Evolutionary conservation across 2,888 invertebrate species (phyloP), one percentile per base, ranked within the genome.

Genomic region (Luffia ferchaultella): DNA sequence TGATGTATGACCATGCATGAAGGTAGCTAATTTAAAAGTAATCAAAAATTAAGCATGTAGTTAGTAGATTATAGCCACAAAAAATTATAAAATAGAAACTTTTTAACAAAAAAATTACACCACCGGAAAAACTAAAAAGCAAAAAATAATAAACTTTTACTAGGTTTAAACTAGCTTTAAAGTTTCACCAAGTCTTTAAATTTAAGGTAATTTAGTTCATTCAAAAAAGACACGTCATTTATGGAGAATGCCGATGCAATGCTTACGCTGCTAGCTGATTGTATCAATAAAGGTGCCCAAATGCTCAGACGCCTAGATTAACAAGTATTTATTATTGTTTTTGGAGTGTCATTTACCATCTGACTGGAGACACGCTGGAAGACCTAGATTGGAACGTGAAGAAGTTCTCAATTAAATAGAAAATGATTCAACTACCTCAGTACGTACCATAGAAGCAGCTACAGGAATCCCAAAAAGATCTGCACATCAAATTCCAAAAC

Each of bases 371-470:
- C 52, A 49, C 45, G 49, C 55, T 55, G 56, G 56, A 55, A 50
- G 56, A 53, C 55, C 53, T 51, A 50, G 50, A 41, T 48, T 43
- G 47, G 50, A 51, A 43, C 49, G 55, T 49, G 58, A 58, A 52
- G 55, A 51, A 49, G 52, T 52, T 53, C 50, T 58, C 20, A 50
- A 56, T 43, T 47, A 55, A 56, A 50, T 53, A 50, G 40, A 47
- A 46, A 30, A 30, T 30, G 30, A 30, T 19, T 53, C 55, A 30
- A 48, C 50, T 49, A 57, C 49, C 42, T 57, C 52, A 42, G 52
- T 55, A 49, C 50, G 54, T 45, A 47, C 44, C 42, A 55, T 58
- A 46, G 55, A 55, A 53, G 18, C 55, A 50, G 49, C 51, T 45
- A 59, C 55, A 48, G 45, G 45, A 45, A 48, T 48, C 16, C 45